phyloP scores from a whole-genome alignment of 2,113 vertebrate genomes.

The Podilymbus podiceps region DNA sequence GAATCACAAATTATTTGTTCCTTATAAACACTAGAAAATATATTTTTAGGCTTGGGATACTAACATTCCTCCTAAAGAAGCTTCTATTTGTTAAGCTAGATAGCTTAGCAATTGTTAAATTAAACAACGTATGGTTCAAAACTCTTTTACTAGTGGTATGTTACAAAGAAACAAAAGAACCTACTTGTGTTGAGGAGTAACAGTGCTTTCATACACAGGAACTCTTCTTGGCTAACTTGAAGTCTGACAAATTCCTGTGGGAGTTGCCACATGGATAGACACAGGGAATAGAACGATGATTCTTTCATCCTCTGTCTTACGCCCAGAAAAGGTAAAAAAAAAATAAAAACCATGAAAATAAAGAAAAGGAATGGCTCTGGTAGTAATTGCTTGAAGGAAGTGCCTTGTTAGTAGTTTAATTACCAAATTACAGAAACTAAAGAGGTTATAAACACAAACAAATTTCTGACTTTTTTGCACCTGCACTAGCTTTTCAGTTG shows the following conservation, averaged over 20 bases:
- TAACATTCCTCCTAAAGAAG: background rate
- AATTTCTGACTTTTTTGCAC: background rate
- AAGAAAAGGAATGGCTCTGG: background rate
- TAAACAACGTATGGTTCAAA: background rate
- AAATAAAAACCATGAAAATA: background rate
- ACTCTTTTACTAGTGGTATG: background rate
- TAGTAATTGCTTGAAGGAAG: background rate
- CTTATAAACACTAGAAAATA: background rate
- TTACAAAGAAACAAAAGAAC: conserved; percentile 6
- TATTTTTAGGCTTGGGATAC: background rate
- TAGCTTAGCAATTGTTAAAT: background rate
- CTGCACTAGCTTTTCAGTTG: background rate
- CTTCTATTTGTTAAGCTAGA: background rate
- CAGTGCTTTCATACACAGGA: conserved; percentile 97
- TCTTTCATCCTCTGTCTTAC: conserved; percentile 92
- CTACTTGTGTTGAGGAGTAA: conserved; percentile 95
- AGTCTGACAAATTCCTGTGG: conserved; percentile 94
- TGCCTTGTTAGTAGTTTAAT: background rate
- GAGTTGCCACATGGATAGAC: conserved; percentile 93
- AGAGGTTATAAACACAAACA: background rate
- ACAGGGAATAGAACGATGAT: conserved; percentile 92
- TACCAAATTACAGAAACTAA: background rate
- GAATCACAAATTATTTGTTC: background rate
- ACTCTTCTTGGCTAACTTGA: conserved; percentile 92
- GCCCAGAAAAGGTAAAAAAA: conserved; percentile 21